Percentiles rank a stretch among this genome's conserved stretches.
Conservation (phyloP, 1,140 invertebrate genomes). For the Drosophila rhopaloa region DNA sequence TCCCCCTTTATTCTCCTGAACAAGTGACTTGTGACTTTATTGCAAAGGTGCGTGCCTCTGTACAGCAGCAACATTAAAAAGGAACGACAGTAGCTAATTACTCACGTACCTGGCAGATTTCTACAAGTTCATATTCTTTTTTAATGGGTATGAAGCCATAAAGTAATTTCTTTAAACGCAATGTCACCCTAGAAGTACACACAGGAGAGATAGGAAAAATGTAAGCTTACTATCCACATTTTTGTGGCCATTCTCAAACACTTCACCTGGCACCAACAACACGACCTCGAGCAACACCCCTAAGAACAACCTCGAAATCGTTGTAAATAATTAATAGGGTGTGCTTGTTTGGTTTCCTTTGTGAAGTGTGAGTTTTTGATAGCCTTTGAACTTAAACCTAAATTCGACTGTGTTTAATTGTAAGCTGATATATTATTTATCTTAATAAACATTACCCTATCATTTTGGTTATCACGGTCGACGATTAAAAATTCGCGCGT, state of each 20-base stretch:
- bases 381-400: background rate
- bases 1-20: background rate
- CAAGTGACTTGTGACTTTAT: conserved; percentile 21
- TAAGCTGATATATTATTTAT: background rate
- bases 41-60: conserved; percentile 38
- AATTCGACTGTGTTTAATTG: background rate
- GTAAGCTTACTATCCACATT: conserved; percentile 18
- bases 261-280: conserved; percentile 8
- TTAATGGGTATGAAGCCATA: conserved; percentile 80
- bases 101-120: conserved; percentile 82
- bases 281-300: conserved; percentile 1
- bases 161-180: conserved; percentile 81
- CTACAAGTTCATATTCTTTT: conserved; percentile 74
- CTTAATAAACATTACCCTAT: too few relatives aligned
- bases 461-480: too few relatives aligned
- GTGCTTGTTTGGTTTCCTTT: background rate
- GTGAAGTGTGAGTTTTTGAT: background rate
- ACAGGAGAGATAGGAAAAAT: conserved; percentile 59
- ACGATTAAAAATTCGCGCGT: too few relatives aligned
- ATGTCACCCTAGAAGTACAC: conserved; percentile 76
- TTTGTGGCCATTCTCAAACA: conserved; percentile 3
- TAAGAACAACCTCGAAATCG: conserved; percentile 8
- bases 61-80: conserved; percentile 43
- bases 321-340: conserved; percentile 55
- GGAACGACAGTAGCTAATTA: conserved; percentile 52